These are phyloP conservation scores for Poeciliopsis gracilis DNA, from an alignment of 2,797 vertebrate genomes.

Conservation along the genomic window DNA sequence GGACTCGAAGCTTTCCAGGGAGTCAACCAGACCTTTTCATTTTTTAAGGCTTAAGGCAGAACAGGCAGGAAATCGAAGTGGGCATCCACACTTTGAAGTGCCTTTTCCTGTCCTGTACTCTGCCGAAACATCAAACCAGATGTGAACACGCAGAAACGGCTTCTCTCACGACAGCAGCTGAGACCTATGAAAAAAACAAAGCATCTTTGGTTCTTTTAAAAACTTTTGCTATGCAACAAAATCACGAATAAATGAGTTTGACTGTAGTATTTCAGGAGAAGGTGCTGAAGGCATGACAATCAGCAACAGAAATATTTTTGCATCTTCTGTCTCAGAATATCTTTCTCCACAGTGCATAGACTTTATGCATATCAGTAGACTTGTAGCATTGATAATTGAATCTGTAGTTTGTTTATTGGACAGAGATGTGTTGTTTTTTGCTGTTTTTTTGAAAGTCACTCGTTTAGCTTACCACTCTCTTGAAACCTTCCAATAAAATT, in stretches of 20 bases:
- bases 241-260: slow-evolving; percentile 27
- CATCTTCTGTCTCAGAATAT: slow-evolving; percentile 17
- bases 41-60: slow-evolving; percentile 57
- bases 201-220: slow-evolving; percentile 45
- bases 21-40: slow-evolving; percentile 52
- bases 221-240: slow-evolving; percentile 32
- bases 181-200: slow-evolving; percentile 35
- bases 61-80: slow-evolving; percentile 61
- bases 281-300: slow-evolving; percentile 9
- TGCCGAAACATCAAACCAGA: slow-evolving; percentile 61
- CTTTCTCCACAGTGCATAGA: slow-evolving; percentile 18
- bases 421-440: slow-evolving; percentile 15
- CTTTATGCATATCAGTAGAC: slow-evolving; percentile 35
- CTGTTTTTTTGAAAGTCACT: slow-evolving; percentile 39
- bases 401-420: slow-evolving; percentile 42
- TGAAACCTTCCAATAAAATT: slow-evolving; percentile 8
- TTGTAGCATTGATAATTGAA: slow-evolving; percentile 32
- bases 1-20: slow-evolving; percentile 49
- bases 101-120: slow-evolving; percentile 68
- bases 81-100: slow-evolving; percentile 76
- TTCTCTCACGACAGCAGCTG: slow-evolving; percentile 23
- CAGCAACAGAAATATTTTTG: slow-evolving; percentile 8
- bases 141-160: slow-evolving; percentile 41
- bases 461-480: slow-evolving; percentile 21
- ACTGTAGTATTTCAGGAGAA: slow-evolving; percentile 29